phyloP scores from a whole-genome alignment of 2,113 vertebrate species.

The Mobula hypostoma region DNA sequence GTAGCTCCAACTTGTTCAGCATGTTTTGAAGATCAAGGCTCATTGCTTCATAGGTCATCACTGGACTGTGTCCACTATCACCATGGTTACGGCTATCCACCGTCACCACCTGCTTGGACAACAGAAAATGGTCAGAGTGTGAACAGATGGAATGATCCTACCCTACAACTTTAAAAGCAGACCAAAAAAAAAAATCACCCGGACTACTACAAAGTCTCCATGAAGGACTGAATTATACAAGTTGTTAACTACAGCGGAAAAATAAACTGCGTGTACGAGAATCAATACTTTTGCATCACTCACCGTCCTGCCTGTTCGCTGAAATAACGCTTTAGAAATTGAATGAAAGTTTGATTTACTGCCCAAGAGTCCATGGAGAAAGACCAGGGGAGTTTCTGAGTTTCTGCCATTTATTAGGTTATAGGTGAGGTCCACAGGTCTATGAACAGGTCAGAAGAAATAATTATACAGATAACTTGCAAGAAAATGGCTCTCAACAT shows the following conservation, averaged over 20 bases:
- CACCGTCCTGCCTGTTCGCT: slow-evolving; percentile 77
- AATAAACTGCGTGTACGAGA: neutral
- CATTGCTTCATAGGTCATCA: slow-evolving; percentile 81
- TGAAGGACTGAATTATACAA: no score
- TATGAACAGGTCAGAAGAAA: slow-evolving; percentile 44
- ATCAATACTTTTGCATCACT: slow-evolving; percentile 39
- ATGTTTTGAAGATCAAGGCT: slow-evolving; percentile 71
- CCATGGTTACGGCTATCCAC: slow-evolving; percentile 91
- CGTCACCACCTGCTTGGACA: slow-evolving; percentile 79
- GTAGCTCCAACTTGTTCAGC: slow-evolving; percentile 65
- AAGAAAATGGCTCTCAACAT: neutral
- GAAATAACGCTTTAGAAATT: slow-evolving; percentile 72
- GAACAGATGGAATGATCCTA: neutral
- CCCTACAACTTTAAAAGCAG: neutral
- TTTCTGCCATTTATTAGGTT: slow-evolving; percentile 59
- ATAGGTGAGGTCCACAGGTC: slow-evolving; percentile 64
- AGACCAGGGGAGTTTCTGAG: slow-evolving; percentile 65
- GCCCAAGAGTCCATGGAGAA: slow-evolving; percentile 88
- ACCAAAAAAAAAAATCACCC: neutral
- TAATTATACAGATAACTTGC: neutral
- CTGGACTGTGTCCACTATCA: slow-evolving; percentile 69
- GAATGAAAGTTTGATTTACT: slow-evolving; percentile 80
- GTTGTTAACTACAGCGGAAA: neutral
- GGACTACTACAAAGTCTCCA: neutral
- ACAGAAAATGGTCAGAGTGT: slow-evolving; percentile 43